Evolutionary conservation across 1,140 invertebrate species (phyloP), one percentile per base, ranked within the genome.

Genomic region (Euschistus heros): DNA sequence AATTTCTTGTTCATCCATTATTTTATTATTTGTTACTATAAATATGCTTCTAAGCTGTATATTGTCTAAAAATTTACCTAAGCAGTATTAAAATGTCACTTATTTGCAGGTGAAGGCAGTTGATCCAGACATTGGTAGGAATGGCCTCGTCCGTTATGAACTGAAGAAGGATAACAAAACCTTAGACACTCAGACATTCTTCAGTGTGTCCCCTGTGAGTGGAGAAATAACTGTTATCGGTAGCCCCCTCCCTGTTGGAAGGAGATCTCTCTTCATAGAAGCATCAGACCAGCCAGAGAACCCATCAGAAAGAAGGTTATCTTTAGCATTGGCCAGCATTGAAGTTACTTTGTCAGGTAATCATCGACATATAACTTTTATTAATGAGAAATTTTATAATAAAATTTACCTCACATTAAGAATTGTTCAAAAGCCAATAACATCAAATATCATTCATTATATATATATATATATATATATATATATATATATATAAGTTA

Each of bases 271-370:
- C 4, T 88, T 92, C 67, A 80, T 92, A 18, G 88, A 91, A 76
- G 89, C 88, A 5, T 82, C 83, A 1, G 89, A 92, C 77, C 87
- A 87, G 69, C 88, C 87, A 2, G 76, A 81, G 0, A 91, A 91
- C 78, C 88, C 88, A 0, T 89, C 86, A 52, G 89, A 92, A 74
- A 81, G 83, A 66, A 75, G 89, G 72, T 87, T 86, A 69, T 88
- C 89, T 1, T 73, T 92, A 42, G 88, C 89, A n/a, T 87, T 91
- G 2, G 87, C 91, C 5, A 87, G 87, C 24, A 81, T 91, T 30
- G 84, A 88, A 67, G 81, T 86, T 1, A 78, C 82, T 10, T 77
- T 77, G 68, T 75, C 79, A 30, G 73, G 74, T 71, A 55, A 37
- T 37, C 33, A 37, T 37, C 13, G 5, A 37, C 10, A 13, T 10